Conservation (phyloP, 2,888 invertebrate genomes). For the Octonoba sinensis region DNA sequence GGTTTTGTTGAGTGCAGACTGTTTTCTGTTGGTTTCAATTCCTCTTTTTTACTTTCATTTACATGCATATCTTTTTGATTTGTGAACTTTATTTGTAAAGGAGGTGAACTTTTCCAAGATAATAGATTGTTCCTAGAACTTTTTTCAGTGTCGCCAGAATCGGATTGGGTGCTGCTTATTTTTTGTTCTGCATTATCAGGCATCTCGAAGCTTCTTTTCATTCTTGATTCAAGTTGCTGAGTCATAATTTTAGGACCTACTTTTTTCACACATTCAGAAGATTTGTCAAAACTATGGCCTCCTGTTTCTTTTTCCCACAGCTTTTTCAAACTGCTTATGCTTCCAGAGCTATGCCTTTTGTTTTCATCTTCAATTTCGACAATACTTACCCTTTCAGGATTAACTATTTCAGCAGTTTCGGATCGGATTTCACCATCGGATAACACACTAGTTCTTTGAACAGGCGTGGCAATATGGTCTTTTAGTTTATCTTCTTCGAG, state of each 20-base stretch:
- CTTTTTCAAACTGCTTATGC: constrained; percentile 91
- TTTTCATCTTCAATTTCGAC: constrained; percentile 78
- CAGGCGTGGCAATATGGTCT: constrained; percentile 39
- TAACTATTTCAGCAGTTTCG: constrained; percentile 34
- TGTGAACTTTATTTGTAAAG: constrained; percentile 44
- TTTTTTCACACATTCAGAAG: constrained; percentile 50
- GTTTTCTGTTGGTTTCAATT: constrained; percentile 21
- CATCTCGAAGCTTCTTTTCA: constrained; percentile 63
- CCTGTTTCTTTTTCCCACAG: constrained; percentile 82
- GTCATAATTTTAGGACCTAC: constrained; percentile 61
- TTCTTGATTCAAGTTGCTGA: constrained; percentile 57
- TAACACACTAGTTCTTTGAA: constrained; percentile 44
- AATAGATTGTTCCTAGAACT: constrained; percentile 37
- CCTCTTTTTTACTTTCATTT: constrained; percentile 40
- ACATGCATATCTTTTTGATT: constrained; percentile 10
- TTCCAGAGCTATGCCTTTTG: constrained; percentile 90
- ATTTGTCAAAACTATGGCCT: constrained; percentile 57
- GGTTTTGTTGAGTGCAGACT: constrained; percentile 6
- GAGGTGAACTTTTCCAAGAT: constrained; percentile 60
- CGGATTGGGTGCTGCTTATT: constrained; percentile 57
- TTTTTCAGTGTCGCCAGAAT: constrained; percentile 59
- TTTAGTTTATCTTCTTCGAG: constrained; percentile 67
- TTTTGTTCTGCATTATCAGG: constrained; percentile 53
- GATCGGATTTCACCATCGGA: constrained; percentile 54
- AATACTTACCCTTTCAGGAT: constrained; percentile 51